phyloP scores from a whole-genome alignment of 2,797 vertebrate species.

The Leptodactylus fallax region DNA sequence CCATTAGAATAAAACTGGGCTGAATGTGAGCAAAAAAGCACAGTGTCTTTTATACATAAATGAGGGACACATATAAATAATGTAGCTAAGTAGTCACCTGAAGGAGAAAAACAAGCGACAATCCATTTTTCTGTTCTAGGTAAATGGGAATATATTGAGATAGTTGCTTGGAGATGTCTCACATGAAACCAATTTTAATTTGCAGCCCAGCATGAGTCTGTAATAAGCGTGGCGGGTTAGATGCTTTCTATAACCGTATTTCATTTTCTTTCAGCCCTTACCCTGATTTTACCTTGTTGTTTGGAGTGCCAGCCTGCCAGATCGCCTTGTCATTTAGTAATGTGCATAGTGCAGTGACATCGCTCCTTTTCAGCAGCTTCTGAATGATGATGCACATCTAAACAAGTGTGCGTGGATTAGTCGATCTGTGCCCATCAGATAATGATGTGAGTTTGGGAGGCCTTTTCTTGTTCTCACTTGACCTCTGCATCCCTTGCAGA shows the following conservation, averaged over 20 bases:
- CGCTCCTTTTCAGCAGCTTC: constrained; percentile 13
- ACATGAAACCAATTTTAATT: not conserved
- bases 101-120: not conserved
- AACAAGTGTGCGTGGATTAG: not conserved
- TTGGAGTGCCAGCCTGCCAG: constrained; percentile 18
- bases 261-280: not conserved
- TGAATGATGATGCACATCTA: constrained; percentile 35
- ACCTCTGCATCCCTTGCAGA: constrained; percentile 27
- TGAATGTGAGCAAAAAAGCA: not conserved
- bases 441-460: constrained; percentile 19
- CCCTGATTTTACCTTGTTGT: not conserved
- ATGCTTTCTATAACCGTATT: not conserved
- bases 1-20: not conserved
- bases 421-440: constrained; percentile 30
- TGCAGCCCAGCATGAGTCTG: not conserved
- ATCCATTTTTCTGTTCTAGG: not conserved
- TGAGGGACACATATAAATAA: not conserved
- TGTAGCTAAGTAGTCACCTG: not conserved
- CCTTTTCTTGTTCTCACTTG: constrained; percentile 25
- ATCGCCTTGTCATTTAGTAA: not conserved
- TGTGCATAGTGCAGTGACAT: constrained; percentile 22
- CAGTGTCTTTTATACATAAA: not conserved
- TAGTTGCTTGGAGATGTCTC: not conserved
- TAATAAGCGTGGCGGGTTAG: not conserved
- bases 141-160: not conserved